Evolutionary conservation across 2,113 vertebrate genomes (phyloP), one percentile per base, ranked within the genome.

Genomic region (Archilochus colubris): DNA sequence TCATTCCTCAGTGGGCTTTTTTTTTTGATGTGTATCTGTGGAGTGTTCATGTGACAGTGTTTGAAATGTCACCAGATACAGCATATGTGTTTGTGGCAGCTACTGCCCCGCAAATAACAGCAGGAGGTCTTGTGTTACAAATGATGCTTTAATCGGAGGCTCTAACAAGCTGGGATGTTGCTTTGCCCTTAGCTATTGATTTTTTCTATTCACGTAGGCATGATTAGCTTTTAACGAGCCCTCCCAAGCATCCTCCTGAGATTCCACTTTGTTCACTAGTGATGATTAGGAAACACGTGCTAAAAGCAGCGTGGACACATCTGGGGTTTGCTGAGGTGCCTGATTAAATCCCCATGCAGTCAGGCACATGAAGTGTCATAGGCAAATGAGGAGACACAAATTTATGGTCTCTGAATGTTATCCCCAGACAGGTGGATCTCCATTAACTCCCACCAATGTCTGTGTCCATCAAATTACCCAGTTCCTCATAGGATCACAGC

Each of bases 111-210:
- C 68, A 70, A 58, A 23, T 31, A 82, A 57, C 73, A 84, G 80
- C 62, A 36, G 20, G 25, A 76, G 58, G 21, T 51, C 73, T 95
- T 93, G 86, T 94, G 43, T 54, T 55, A 86, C 76, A 88, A 93
- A 92, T 54, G 51, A 46, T 28, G 4, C 19, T 76, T n/a, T 46
- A 61, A 5, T 54, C 2, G 0, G 50, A 57, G 40, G 22, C 21
- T 87, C 33, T 66, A 48, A 76, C 3, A 23, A 87, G 51, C 40
- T 72, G 25, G 40, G 72, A 50, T 75, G 70, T 38, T 4, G 6
- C 58, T 89, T 67, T 94, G 64, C 80, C 91, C 89, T 72, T 72
- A 46, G 75, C 66, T 95, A 88, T 75, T 86, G 76, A 88, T 51
- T 72, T 81, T 50, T 91, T 69, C 95, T 86, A 14, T 72, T 88